Evolutionary conservation across 2,888 invertebrate genomes (phyloP), one percentile per base, ranked within the genome.

Genomic region (Cancer borealis): DNA sequence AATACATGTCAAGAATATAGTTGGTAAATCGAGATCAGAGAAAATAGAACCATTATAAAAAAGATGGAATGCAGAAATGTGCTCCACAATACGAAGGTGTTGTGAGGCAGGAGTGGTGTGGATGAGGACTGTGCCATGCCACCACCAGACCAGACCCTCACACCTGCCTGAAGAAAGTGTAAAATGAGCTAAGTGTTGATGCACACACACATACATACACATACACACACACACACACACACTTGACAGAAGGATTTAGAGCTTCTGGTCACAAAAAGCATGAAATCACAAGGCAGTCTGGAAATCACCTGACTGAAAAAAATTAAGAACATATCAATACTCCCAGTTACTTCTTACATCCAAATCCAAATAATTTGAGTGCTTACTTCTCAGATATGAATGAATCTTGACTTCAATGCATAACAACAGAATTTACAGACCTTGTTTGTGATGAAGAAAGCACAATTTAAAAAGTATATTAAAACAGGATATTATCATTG

Each of bases 231-330:
- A 79, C 21, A 30, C 79, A 84, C 79, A 79, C 79, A 79, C 79
- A 79, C 79, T 79, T 26, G 12, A 30, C 12, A 79, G 10, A 84
- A 14, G 30, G 10, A 84, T 84, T 39, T 1, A 84, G 12, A 30
- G 84, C 8, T 84, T 84, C 30, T 39, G 10, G 84, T 84, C 30
- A 30, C 39, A 39, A 84, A 39, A 30, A n/a, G 84, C 26, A 73
- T 39, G 39, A 84, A 10, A 10, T 84, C 39, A n/a, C 84, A 84
- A 84, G 10, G 39, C 14, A 84, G 84, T 39, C 73, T 84, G 84
- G 84, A 84, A 39, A 39, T 39, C 84, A 84, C 84, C 39, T 84
- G 84, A 84, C 30, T 84, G 84, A 84, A 84, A 84, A 73, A 73
- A 14, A 66, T 66, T 14, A 84, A 39, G 39, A 84, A 84, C 30